These are phyloP conservation scores for Lasioglossum zephyrum DNA, from an alignment of 2,888 invertebrate genomes.

Conservation along the genomic window DNA sequence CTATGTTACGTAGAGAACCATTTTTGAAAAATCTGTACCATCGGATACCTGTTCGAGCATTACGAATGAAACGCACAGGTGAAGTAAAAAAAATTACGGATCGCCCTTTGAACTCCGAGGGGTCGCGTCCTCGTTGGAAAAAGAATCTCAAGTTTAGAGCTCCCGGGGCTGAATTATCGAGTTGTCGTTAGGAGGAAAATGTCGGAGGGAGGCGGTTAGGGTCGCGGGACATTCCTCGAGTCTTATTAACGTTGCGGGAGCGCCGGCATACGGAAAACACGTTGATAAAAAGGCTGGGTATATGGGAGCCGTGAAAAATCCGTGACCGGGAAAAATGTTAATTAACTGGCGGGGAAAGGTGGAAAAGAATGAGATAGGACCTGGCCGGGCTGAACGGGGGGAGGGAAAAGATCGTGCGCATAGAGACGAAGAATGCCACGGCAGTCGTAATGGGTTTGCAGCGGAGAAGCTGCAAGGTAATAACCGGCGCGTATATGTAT, in stretches of 20 bases:
- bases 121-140: background rate
- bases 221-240: background rate
- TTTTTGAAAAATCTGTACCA: no score
- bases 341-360: slow-evolving; percentile 53
- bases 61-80: no score
- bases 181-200: background rate
- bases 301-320: slow-evolving; percentile 14
- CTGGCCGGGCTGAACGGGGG: background rate
- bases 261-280: slow-evolving; percentile 17
- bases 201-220: background rate
- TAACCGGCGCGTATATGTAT: slow-evolving; percentile 68
- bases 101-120: background rate
- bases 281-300: slow-evolving; percentile 19
- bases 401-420: slow-evolving; percentile 1
- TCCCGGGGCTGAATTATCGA: slow-evolving; percentile 2
- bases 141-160: background rate
- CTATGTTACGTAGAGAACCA: no score
- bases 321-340: slow-evolving; percentile 49
- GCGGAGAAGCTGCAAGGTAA: slow-evolving; percentile 67
- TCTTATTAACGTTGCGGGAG: slow-evolving; percentile 3
- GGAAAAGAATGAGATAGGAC: slow-evolving; percentile 34
- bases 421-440: slow-evolving; percentile 65
- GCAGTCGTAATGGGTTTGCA: slow-evolving; percentile 72
- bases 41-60: no score
- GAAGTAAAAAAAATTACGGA: no score